These are phyloP conservation scores for Lanius collurio DNA, from an alignment of 2,113 vertebrate genomes.

Conservation along the genomic window DNA sequence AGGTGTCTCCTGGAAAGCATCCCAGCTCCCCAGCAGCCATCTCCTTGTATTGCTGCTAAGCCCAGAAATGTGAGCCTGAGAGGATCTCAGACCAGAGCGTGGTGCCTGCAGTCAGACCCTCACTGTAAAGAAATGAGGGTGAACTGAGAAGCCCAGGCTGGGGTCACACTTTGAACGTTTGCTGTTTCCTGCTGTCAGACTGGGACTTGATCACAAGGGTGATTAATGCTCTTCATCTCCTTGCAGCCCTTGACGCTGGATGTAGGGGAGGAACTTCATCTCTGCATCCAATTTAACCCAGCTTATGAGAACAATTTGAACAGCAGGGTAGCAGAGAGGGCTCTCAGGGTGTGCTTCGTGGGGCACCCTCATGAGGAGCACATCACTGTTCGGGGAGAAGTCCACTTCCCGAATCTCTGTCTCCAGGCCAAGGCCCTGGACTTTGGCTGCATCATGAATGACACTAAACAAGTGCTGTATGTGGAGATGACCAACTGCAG, in stretches of 20 bases:
- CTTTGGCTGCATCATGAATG: constrained; percentile 88
- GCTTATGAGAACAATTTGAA: constrained; percentile 47
- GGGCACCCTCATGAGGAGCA: constrained; percentile 81
- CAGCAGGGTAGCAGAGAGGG: constrained; percentile 70
- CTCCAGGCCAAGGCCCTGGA: constrained; percentile 77
- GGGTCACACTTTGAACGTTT: not conserved
- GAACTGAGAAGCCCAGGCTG: rapidly evolving
- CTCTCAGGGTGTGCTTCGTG: constrained; percentile 75
- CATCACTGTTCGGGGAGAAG: constrained; percentile 75
- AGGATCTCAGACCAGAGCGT: rapidly evolving
- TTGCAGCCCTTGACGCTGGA: constrained; percentile 75
- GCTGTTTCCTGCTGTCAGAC: not conserved
- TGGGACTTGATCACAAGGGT: not conserved
- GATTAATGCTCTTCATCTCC: not conserved
- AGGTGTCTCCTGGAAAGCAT: not conserved
- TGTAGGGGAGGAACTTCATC: constrained; percentile 51
- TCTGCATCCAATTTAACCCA: constrained; percentile 85
- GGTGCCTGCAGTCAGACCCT: not conserved
- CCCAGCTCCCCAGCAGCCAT: not conserved
- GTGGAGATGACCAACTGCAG: constrained; percentile 84
- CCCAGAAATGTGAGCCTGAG: not conserved
- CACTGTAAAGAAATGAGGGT: not conserved
- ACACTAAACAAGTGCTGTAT: constrained; percentile 65
- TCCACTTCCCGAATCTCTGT: constrained; percentile 85
- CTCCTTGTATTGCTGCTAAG: not conserved